Base-by-base conservation (phyloP, 2,888 invertebrate genomes). In the Leptinotarsa tumamoca region DNA sequence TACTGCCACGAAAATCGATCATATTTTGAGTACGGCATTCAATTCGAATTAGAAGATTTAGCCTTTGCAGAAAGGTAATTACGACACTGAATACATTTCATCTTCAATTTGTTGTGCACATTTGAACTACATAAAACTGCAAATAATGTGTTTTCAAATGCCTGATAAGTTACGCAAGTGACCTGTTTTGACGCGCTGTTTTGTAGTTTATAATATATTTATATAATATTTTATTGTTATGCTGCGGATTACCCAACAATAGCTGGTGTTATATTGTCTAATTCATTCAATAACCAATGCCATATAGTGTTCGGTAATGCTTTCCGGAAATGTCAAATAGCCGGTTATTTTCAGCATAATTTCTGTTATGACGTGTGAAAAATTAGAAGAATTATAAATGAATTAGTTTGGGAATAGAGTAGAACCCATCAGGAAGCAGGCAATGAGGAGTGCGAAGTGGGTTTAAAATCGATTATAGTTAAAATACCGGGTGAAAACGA, bases 351-450 rank as follows among this genome's bases (percentile, higher is more conserved):
- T 72, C 52, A 66, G 63, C 70, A 69, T 78, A 75, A 79, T 77
- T 74, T 66, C 71, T 69, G 75, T 79, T 76, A 78, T 81, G 76
- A 81, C 66, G 79, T 79, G 79, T 77, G 78, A 80, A 82, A 67
- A 68, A 68, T 74, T 68, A 67, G 67, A 68, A 80, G 17, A 79
- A 82, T 82, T 82, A 82, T 80, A 82, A 81, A 80, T 74, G 72
- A 77, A 82, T 82, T 76, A 79, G 61, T 50, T 58, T 52, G 61
- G 49, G 33, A 33, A 33, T 33, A 33, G 33, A 33, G 2, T 33
- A 33, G 33, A 33, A 33, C 10, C 7, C 33, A 33, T 33, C 2
- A 33, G 33, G 5, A 33, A 33, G 10, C 7, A 33, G 5, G 7
- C 33, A 33, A 33, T 33, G 33, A 33, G 33, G 33, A 33, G 33